These are phyloP conservation scores for Clarias macrocephalus DNA, from an alignment of 2,113 vertebrate genomes.

Conservation along the genomic window DNA sequence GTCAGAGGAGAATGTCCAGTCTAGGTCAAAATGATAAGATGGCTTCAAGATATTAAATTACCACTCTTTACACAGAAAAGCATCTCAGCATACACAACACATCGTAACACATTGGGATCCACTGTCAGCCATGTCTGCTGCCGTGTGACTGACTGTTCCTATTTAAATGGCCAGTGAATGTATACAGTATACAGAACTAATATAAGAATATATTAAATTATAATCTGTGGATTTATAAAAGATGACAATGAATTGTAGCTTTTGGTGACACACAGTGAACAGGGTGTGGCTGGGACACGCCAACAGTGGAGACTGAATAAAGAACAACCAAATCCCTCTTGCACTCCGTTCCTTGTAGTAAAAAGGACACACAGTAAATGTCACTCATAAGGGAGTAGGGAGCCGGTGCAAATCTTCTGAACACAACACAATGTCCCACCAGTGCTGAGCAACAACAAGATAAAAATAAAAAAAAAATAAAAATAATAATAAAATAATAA, in stretches of 20 bases:
- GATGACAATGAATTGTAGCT: neutral
- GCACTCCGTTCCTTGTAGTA: neutral
- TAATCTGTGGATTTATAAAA: neutral
- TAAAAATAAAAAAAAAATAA: neutral
- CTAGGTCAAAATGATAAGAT: neutral
- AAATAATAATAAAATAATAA: no score
- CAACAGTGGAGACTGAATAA: neutral
- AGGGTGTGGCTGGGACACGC: neutral
- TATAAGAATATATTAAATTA: neutral
- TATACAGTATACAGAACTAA: neutral
- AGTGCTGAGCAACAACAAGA: neutral
- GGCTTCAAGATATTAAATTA: neutral
- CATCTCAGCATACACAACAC: neutral
- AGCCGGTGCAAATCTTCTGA: neutral
- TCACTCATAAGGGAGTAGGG: neutral
- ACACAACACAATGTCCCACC: slow-evolving; percentile 8
- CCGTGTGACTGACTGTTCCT: neutral
- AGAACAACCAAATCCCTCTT: no score
- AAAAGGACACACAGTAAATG: neutral
- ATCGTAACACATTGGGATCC: neutral
- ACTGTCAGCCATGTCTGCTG: neutral
- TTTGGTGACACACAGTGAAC: neutral
- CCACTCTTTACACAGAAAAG: slow-evolving; percentile 1
- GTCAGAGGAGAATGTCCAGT: neutral
- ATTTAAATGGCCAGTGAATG: neutral